Evolutionary conservation across 2,797 vertebrate species (phyloP).

Genomic region (Hephaestus fuliginosus): DNA sequence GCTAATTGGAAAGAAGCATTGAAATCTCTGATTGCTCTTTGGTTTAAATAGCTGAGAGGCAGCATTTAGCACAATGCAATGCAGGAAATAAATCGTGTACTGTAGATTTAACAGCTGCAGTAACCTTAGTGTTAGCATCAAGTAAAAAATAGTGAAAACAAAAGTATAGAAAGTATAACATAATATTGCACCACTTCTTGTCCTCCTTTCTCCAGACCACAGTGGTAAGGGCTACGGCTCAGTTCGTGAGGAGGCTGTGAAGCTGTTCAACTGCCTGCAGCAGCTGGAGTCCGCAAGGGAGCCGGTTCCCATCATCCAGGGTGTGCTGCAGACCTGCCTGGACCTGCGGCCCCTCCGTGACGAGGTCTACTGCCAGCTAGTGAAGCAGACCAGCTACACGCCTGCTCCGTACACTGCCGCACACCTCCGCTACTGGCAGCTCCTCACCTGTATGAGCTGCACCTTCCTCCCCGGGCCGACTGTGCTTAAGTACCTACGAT

Average conservation of each 20-base stretch:
- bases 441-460: constrained; percentile 98
- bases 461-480: constrained; percentile 92
- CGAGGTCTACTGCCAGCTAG: constrained; percentile 97
- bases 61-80: constrained; percentile 14
- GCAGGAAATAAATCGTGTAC: background rate
- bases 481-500: constrained; percentile 91
- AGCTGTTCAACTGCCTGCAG: constrained; percentile 96
- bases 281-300: constrained; percentile 91
- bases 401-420: constrained; percentile 86
- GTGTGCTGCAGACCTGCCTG: constrained; percentile 96
- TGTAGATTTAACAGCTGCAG: background rate
- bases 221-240: constrained; percentile 90
- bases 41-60: constrained; percentile 19
- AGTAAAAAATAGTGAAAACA: background rate
- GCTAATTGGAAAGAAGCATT: constrained; percentile 16
- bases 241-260: constrained; percentile 94
- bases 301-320: constrained; percentile 94
- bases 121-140: background rate
- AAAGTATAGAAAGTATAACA: background rate
- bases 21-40: constrained; percentile 13
- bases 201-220: constrained; percentile 68
- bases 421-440: constrained; percentile 96
- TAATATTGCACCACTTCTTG: background rate
- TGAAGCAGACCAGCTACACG: constrained; percentile 95
- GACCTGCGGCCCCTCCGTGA: constrained; percentile 95